These are phyloP conservation scores for Isotomurus palustris DNA, from an alignment of 2,888 invertebrate genomes.

Conservation along the genomic window DNA sequence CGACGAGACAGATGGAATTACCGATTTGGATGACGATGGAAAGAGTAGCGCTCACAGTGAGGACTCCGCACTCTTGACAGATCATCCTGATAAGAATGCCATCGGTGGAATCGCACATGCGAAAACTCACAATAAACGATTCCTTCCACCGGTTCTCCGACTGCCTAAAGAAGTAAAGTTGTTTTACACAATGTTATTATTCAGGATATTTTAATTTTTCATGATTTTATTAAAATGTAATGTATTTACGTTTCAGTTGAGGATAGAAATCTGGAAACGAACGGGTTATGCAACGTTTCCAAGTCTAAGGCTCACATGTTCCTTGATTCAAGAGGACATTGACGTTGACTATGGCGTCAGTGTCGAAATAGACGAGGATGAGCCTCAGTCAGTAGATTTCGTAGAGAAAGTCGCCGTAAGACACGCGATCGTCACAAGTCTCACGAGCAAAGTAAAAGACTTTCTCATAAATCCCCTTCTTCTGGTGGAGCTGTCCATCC, in stretches of 20 bases:
- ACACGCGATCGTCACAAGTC: neutral
- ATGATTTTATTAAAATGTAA: no score
- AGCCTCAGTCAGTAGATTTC: neutral
- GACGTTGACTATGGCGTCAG: neutral
- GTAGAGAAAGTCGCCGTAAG: neutral
- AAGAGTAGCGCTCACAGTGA: no score
- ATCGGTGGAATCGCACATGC: no score
- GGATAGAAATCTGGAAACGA: conserved; percentile 4
- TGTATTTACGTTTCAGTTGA: neutral
- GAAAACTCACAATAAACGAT: no score
- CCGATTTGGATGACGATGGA: no score
- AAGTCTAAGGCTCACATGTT: neutral
- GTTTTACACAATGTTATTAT: no score
- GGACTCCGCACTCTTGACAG: no score
- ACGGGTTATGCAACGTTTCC: neutral
- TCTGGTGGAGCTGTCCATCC: neutral
- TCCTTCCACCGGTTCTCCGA: no score
- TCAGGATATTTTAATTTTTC: no score
- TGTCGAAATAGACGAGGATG: neutral
- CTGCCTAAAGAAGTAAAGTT: no score
- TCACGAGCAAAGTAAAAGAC: neutral
- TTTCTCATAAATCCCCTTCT: neutral
- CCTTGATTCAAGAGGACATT: neutral
- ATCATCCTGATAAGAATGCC: no score
- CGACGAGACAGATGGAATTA: no score